Conservation (phyloP, 2,113 vertebrate genomes). For the Pica pica region DNA sequence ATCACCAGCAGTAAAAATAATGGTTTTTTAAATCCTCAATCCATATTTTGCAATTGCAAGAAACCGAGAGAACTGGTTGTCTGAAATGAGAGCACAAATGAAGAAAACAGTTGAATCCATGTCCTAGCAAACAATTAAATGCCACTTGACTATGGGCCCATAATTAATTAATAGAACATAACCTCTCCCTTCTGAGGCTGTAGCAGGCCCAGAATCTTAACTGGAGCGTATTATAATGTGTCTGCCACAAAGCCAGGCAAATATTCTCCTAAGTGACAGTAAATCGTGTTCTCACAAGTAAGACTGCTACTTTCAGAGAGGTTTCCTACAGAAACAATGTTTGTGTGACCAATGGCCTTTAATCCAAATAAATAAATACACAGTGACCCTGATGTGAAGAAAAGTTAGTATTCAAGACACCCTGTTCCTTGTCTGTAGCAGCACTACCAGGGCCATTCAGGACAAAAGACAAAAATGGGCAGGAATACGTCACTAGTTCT, state of each 20-base stretch:
- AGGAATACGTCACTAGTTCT: background rate
- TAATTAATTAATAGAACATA: background rate
- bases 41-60: background rate
- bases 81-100: background rate
- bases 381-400: background rate
- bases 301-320: background rate
- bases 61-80: background rate
- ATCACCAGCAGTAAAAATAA: background rate
- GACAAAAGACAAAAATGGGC: background rate
- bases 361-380: background rate
- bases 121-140: background rate
- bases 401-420: background rate
- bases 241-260: background rate
- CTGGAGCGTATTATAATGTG: background rate
- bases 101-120: background rate
- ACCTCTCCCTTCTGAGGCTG: background rate
- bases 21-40: background rate
- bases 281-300: background rate
- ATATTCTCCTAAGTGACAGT: background rate
- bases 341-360: background rate
- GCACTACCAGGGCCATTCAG: background rate
- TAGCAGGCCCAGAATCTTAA: background rate
- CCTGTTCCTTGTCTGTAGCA: background rate
- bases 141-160: background rate
- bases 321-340: background rate